Conservation (phyloP, 2,888 invertebrate species). For the Frankliniella intonsa region DNA sequence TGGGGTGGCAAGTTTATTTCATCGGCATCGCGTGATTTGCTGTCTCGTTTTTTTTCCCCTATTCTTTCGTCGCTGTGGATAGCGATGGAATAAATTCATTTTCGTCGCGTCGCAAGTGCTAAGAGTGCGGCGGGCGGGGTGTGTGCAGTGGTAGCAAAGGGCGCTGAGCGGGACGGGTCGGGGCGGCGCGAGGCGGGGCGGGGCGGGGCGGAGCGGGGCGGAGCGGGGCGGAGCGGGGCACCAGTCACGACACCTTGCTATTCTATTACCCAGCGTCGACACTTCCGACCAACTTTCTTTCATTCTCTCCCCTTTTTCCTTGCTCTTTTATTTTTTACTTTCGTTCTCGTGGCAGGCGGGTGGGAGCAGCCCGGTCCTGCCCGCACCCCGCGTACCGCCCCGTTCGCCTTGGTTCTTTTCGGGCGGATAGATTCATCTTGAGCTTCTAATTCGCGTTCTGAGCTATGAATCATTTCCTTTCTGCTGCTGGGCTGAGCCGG, state of each 20-base stretch:
- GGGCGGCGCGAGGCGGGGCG: background rate
- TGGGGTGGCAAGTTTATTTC: too few relatives aligned
- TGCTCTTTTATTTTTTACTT: background rate
- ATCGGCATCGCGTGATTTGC: too few relatives aligned
- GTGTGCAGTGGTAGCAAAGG: background rate
- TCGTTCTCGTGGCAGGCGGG: background rate
- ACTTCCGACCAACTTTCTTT: conserved; percentile 24
- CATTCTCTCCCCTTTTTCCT: background rate
- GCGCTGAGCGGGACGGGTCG: background rate
- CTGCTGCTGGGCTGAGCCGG: background rate
- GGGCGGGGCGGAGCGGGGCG: background rate
- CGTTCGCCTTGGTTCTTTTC: background rate
- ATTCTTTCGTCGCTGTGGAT: too few relatives aligned
- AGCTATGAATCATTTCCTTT: conserved; percentile 18
- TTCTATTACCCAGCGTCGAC: conserved; percentile 24
- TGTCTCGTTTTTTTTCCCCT: too few relatives aligned
- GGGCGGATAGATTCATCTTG: background rate
- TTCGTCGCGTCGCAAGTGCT: too few relatives aligned
- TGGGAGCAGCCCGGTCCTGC: background rate
- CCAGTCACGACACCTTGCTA: conserved; percentile 9
- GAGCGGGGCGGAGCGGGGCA: background rate
- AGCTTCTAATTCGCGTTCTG: conserved; percentile 8
- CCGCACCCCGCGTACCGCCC: background rate
- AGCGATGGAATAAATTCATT: too few relatives aligned
- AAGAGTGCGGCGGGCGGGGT: background rate